Evolutionary conservation across 2,797 vertebrate genomes (phyloP).

Genomic region (Synaphobranchus kaupii): DNA sequence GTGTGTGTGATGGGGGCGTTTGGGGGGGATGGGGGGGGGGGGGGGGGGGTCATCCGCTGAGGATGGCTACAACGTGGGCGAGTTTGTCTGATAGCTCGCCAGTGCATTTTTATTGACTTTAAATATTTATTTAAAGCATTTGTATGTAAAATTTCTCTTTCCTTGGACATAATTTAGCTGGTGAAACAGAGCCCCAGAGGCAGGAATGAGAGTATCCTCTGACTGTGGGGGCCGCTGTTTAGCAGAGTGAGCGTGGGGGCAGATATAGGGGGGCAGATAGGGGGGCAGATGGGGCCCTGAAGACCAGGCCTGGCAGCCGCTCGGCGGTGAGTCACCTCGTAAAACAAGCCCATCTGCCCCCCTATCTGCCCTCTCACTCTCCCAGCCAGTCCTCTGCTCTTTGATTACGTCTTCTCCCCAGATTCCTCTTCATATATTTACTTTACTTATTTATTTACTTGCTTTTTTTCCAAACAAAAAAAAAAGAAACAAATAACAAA

Average conservation of each 20-base stretch:
- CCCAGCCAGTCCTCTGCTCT: conserved; percentile 52
- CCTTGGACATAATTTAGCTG: background rate
- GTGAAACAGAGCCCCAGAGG: background rate
- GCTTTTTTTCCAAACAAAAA: background rate
- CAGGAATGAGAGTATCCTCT: conserved; percentile 37
- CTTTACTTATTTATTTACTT: conserved; percentile 14
- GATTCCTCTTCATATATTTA: conserved; percentile 19
- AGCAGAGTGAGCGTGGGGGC: too few relatives aligned
- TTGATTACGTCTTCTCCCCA: conserved; percentile 64
- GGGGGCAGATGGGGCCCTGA: conserved; percentile 52
- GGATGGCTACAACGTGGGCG: conserved; percentile 64
- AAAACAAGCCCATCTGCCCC: conserved; percentile 51
- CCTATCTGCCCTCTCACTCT: conserved; percentile 46
- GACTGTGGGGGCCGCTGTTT: conserved; percentile 37
- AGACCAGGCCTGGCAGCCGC: conserved; percentile 43
- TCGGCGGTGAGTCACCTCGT: conserved; percentile 36
- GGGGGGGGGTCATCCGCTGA: too few relatives aligned
- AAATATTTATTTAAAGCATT: background rate
- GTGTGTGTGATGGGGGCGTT: background rate
- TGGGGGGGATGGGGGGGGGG: background rate
- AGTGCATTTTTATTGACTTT: conserved; percentile 32
- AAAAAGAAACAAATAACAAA: background rate
- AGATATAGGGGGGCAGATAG: background rate
- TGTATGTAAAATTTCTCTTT: background rate
- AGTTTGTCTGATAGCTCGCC: conserved; percentile 48